Evolutionary conservation across 2,797 vertebrate species (phyloP), one percentile per base, ranked within the genome.

Genomic region (Cottoperca gobio): DNA sequence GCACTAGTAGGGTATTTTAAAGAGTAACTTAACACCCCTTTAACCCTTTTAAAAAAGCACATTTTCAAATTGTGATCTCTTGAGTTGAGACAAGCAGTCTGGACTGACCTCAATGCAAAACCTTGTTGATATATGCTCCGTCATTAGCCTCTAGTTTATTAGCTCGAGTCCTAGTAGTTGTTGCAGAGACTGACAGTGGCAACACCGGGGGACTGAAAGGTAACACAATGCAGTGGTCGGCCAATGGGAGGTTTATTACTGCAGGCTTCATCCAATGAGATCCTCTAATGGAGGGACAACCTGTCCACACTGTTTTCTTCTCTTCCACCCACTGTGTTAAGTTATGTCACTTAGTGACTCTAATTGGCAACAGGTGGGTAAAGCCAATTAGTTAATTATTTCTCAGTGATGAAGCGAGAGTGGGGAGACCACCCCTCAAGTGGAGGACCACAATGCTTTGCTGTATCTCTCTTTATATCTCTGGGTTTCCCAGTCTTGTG

Each of bases 361-460:
- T 50, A 53, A 79, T 78, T 63, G 73, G 64, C 37, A 77, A 69
- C 68, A 76, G 84, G 61, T 70, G 37, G 75, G 28, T 48, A 35
- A 73, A 73, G 17, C 26, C 46, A 61, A 28, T 74, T 78, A 45
- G 73, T 72, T 63, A 40, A 66, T 69, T 60, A 16, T 63, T 69
- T 42, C 40, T 65, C 48, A 17, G 33, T 58, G 21, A 70, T 57
- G 54, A 74, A 45, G 19, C 59, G 37, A 58, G 57, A 70, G 63
- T 19, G n/a, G 33, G 57, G n/a, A 61, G 59, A 60, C 55, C 54
- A 37, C 35, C 54, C 48, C 48, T 23, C 9, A 33, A 28, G 11
- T 9, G 6, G 7, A 55, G n/a, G 37, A 60, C 62, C 37, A 58
- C 57, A 39, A 23, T 50, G 43, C 69, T 69, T 67, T 48, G 2